These are phyloP conservation scores for Microctonus hyperodae DNA, from an alignment of 2,888 invertebrate genomes.

Conservation along the genomic window DNA sequence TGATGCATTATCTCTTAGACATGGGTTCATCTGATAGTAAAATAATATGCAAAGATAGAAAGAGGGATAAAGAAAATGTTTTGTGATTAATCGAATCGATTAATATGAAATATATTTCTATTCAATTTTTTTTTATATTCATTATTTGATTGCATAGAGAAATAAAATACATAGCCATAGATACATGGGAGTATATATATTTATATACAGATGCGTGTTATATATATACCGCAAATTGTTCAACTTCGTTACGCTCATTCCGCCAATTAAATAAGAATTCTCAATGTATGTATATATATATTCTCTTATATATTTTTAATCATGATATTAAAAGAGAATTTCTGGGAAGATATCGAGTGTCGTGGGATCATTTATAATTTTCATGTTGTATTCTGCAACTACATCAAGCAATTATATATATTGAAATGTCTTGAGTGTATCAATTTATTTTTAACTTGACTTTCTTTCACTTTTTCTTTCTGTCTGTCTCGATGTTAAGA, in stretches of 20 bases:
- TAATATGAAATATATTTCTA: background rate
- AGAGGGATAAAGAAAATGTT: background rate
- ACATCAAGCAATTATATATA: constrained; percentile 2
- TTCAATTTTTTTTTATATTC: background rate
- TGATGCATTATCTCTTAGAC: background rate
- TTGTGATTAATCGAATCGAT: background rate
- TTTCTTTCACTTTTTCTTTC: background rate
- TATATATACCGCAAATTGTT: constrained; percentile 48
- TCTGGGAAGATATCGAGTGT: constrained; percentile 48
- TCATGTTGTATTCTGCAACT: background rate
- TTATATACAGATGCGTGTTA: background rate
- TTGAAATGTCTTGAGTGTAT: constrained; percentile 9
- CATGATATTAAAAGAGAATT: constrained; percentile 31
- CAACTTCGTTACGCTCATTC: constrained; percentile 57
- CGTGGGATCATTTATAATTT: constrained; percentile 24
- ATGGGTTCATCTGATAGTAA: constrained; percentile 5
- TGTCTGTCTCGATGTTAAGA: background rate
- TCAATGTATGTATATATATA: constrained; percentile 7
- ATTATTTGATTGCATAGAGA: no score
- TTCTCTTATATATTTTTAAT: constrained; percentile 1
- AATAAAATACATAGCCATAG: background rate
- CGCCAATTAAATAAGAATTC: constrained; percentile 49
- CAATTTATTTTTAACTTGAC: constrained; percentile 1
- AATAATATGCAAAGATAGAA: constrained; percentile 22
- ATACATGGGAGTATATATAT: background rate